Conservation (phyloP, 2,113 vertebrate genomes). For the Murina feae region DNA sequence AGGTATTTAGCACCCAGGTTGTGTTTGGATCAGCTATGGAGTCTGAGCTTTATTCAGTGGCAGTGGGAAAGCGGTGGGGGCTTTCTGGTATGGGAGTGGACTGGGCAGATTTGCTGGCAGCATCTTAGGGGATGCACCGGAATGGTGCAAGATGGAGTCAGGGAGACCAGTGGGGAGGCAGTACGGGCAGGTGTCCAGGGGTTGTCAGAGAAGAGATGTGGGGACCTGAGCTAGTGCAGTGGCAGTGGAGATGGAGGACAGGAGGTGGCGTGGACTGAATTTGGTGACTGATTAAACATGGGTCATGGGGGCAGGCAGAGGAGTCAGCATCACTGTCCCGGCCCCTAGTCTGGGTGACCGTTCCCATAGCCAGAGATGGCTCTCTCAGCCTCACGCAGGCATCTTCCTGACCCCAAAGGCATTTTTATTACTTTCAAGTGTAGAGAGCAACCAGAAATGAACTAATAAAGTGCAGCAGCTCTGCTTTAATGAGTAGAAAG, state of each 20-base stretch:
- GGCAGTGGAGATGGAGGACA: neutral
- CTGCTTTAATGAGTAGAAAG: constrained; percentile 69
- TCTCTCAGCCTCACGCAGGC: neutral
- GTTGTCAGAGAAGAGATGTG: neutral
- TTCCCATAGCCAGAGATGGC: neutral
- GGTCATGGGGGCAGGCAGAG: fast-evolving
- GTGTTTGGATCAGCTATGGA: fast-evolving
- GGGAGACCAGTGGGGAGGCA: neutral
- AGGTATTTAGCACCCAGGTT: fast-evolving
- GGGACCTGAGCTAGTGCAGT: neutral
- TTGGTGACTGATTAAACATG: neutral
- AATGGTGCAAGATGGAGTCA: neutral
- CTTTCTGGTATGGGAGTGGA: neutral
- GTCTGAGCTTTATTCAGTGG: neutral
- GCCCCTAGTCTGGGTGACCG: neutral
- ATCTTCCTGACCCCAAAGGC: constrained; percentile 44
- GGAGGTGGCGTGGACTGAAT: neutral
- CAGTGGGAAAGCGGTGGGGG: neutral
- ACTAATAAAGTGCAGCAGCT: constrained; percentile 57
- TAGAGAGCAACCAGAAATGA: constrained; percentile 40
- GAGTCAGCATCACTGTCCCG: neutral
- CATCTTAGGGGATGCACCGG: neutral
- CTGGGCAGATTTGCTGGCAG: neutral
- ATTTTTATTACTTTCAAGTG: constrained; percentile 55
- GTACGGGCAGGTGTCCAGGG: neutral